Evolutionary conservation across 1,140 invertebrate species (phyloP).

Genomic region (Cydia fagiglandana): DNA sequence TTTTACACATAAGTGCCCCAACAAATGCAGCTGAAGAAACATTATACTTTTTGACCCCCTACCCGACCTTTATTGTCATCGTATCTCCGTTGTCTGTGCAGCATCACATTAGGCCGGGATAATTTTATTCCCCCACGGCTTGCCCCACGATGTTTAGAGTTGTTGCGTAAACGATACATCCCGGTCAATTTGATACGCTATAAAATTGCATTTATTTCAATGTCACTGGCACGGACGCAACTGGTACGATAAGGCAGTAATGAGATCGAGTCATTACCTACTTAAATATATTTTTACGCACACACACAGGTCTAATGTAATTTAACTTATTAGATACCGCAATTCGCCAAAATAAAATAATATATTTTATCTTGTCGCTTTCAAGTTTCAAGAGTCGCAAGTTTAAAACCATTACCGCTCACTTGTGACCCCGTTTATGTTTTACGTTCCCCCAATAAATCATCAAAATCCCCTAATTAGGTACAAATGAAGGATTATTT

Average conservation of each 20-base stretch:
- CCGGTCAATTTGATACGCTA: constrained; percentile 66
- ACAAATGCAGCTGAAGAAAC: constrained; percentile 16
- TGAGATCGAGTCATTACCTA: too few relatives aligned
- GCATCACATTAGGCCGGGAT: constrained; percentile 43
- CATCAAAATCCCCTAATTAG: too few relatives aligned
- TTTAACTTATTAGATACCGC: too few relatives aligned
- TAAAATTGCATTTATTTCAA: constrained; percentile 62
- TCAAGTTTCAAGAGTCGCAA: too few relatives aligned
- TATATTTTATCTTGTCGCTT: too few relatives aligned
- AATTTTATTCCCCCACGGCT: constrained; percentile 69
- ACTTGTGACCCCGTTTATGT: too few relatives aligned
- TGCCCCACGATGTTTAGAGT: constrained; percentile 58
- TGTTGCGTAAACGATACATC: constrained; percentile 66
- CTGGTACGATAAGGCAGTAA: not conserved
- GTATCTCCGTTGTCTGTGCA: constrained; percentile 30
- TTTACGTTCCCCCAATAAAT: too few relatives aligned
- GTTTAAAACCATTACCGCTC: too few relatives aligned
- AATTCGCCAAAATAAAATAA: too few relatives aligned
- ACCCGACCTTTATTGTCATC: constrained; percentile 15
- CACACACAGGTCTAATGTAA: too few relatives aligned
- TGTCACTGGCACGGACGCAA: constrained; percentile 47
- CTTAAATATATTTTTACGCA: too few relatives aligned
- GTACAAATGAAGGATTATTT: too few relatives aligned
- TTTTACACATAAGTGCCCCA: not conserved
- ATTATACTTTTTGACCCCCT: constrained; percentile 18